phyloP scores from a whole-genome alignment of 2,888 invertebrate genomes.

The Gisinianus flammeolus region DNA sequence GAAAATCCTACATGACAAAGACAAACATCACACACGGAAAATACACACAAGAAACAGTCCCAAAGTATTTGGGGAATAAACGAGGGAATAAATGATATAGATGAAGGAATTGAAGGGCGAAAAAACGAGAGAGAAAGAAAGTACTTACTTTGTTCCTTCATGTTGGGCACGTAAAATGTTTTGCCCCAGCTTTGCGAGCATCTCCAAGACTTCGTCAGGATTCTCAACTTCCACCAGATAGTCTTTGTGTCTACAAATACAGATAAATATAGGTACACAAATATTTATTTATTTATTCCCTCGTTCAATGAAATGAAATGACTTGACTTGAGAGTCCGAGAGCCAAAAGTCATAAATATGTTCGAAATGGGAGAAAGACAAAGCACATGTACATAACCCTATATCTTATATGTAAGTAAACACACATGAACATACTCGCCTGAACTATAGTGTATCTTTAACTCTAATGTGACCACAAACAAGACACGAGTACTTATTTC shows the following conservation, averaged over 20 bases:
- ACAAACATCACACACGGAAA: no score
- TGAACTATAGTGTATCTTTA: no score
- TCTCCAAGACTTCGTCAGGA: conserved; percentile 78
- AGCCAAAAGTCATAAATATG: no score
- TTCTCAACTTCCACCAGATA: conserved; percentile 65
- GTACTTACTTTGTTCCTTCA: conserved; percentile 58
- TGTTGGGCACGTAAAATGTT: conserved; percentile 74
- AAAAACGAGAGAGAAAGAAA: neutral
- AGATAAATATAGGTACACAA: neutral
- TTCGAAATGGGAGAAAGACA: no score
- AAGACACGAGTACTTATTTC: no score
- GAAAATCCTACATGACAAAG: no score
- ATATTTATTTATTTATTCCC: conserved; percentile 14
- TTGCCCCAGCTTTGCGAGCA: conserved; percentile 77
- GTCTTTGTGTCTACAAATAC: conserved; percentile 57
- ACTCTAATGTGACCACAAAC: no score
- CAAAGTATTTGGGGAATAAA: neutral
- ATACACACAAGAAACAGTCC: no score
- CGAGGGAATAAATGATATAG: neutral
- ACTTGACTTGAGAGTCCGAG: no score
- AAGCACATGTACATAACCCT: no score
- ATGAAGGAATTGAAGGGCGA: neutral
- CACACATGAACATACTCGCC: no score
- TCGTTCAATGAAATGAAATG: neutral
- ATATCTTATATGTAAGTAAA: no score